Evolutionary conservation across 2,113 vertebrate species (phyloP).

Genomic region (Solea senegalensis): DNA sequence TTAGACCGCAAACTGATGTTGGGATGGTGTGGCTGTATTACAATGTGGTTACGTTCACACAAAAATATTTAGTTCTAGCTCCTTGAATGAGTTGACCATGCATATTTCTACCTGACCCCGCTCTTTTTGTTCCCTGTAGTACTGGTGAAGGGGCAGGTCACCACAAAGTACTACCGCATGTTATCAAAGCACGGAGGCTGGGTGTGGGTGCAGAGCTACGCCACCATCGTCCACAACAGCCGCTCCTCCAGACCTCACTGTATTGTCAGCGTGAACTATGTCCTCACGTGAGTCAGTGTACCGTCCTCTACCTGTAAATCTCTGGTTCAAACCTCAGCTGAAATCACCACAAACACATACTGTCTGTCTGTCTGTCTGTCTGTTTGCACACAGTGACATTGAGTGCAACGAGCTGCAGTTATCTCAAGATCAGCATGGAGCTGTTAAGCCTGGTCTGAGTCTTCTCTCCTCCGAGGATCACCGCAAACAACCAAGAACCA

Average conservation of each 20-base stretch:
- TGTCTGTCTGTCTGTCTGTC: conserved; percentile 60
- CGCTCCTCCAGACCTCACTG: conserved; percentile 96
- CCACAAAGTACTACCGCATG: conserved; percentile 98
- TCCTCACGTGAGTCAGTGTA: conserved; percentile 92
- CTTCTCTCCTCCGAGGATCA: conserved; percentile 86
- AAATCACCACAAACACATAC: too few relatives aligned
- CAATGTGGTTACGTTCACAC: background rate
- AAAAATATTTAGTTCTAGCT: background rate
- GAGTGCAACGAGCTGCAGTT: conserved; percentile 92
- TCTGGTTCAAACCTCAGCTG: too few relatives aligned
- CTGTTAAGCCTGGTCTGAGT: conserved; percentile 80
- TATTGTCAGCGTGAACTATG: conserved; percentile 99
- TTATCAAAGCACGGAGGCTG: conserved; percentile 96
- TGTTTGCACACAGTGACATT: conserved; percentile 82
- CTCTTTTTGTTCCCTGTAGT: conserved; percentile 78
- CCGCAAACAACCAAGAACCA: conserved; percentile 87
- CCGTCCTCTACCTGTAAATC: background rate
- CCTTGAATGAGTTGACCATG: too few relatives aligned
- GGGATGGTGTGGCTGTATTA: background rate
- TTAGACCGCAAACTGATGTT: too few relatives aligned
- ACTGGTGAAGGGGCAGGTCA: conserved; percentile 98
- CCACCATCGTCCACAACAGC: conserved; percentile 98
- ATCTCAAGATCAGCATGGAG: conserved; percentile 88
- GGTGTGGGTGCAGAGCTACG: conserved; percentile 99
- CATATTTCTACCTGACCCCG: background rate